Conservation (phyloP, 2,113 vertebrate genomes). For the Taurulus bubalis region DNA sequence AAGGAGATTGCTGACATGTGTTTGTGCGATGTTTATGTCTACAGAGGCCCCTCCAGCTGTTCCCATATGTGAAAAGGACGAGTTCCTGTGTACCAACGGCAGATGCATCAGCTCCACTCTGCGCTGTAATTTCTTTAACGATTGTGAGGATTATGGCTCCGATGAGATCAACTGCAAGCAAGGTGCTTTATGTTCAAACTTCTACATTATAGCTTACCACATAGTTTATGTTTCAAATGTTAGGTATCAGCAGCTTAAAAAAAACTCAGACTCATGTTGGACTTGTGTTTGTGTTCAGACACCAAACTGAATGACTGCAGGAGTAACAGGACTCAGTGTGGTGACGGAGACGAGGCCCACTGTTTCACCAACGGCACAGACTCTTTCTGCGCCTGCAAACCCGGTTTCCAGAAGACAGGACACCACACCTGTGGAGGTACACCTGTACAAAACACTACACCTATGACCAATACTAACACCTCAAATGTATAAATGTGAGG, state of each 20-base stretch:
- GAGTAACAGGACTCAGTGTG: conserved; percentile 90
- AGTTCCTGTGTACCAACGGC: conserved; percentile 90
- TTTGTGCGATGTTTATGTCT: background rate
- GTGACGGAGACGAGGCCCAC: conserved; percentile 89
- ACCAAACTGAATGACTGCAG: conserved; percentile 89
- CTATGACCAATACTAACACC: background rate
- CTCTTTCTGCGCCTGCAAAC: conserved; percentile 92
- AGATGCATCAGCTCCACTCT: conserved; percentile 90
- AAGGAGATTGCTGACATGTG: background rate
- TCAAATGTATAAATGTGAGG: background rate
- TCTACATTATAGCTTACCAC: background rate
- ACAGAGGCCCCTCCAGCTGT: conserved; percentile 67
- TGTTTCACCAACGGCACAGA: conserved; percentile 86
- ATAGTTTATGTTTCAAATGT: background rate
- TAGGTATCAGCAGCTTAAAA: background rate
- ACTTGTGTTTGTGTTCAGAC: conserved; percentile 72
- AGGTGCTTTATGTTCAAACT: conserved; percentile 49
- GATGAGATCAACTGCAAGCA: conserved; percentile 88
- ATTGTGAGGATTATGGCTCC: conserved; percentile 94
- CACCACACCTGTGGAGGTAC: conserved; percentile 92
- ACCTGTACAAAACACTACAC: background rate
- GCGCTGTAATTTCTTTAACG: conserved; percentile 94
- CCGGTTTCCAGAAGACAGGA: conserved; percentile 90
- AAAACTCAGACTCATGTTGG: background rate
- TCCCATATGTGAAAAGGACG: conserved; percentile 89